A percentile compares a stretch with the other conserved stretches of the same genome.
Evolutionary conservation across 2,888 invertebrate genomes (phyloP).

Genomic region (Luffia ferchaultella): DNA sequence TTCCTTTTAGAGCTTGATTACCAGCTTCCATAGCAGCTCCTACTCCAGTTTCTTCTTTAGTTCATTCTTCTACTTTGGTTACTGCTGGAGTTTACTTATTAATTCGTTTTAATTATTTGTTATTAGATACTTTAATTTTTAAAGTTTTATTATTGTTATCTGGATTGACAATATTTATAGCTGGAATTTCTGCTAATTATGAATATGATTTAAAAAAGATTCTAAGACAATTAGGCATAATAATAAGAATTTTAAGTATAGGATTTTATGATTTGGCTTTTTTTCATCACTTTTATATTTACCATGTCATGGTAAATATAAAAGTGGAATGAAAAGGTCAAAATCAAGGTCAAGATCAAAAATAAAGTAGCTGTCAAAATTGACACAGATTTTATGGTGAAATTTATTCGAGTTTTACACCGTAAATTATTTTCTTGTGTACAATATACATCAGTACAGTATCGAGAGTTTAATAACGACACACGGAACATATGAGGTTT

Average conservation of each 20-base stretch:
- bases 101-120: constrained; percentile 71
- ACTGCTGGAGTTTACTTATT: constrained; percentile 79
- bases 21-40: constrained; percentile 81
- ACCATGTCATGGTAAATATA: too few species aligned
- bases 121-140: constrained; percentile 39
- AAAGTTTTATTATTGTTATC: constrained; percentile 62
- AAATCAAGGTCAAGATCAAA: too few species aligned
- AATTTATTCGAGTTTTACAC: too few species aligned
- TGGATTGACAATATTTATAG: constrained; percentile 68
- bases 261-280: constrained; percentile 65
- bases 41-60: constrained; percentile 78
- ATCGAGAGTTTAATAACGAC: too few species aligned
- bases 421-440: too few species aligned
- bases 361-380: too few species aligned
- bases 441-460: too few species aligned
- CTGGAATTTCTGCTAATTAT: constrained; percentile 68
- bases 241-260: constrained; percentile 71
- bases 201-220: constrained; percentile 79
- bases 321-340: too few species aligned
- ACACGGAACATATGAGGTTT: too few species aligned
- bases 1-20: constrained; percentile 80
- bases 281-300: too few species aligned
- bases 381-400: too few species aligned
- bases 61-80: constrained; percentile 80
- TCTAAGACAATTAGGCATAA: constrained; percentile 77